Evolutionary conservation across 2,113 vertebrate genomes (phyloP).

Genomic region (Dromiciops gliroides): DNA sequence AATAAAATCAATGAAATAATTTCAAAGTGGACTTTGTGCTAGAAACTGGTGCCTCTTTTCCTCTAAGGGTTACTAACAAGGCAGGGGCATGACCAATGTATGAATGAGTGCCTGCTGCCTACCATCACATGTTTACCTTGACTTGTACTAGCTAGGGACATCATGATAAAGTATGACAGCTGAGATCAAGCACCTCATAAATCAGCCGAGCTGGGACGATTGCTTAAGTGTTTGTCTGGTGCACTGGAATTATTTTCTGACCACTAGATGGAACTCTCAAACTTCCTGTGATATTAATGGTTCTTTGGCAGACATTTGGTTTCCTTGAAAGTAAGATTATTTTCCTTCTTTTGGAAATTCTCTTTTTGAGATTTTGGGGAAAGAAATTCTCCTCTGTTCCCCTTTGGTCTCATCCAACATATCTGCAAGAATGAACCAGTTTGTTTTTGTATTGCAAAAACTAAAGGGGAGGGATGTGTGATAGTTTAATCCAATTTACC

Average conservation of each 20-base stretch:
- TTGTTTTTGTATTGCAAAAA: conserved; percentile 51
- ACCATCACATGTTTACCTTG: not conserved
- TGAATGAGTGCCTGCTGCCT: not conserved
- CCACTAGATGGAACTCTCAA: conserved; percentile 84
- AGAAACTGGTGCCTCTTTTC: conserved; percentile 7
- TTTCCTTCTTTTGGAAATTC: not conserved
- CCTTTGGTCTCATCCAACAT: conserved; percentile 29
- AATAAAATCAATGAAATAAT: conserved; percentile 62
- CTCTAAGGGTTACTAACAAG: conserved; percentile 33
- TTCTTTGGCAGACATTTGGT: conserved; percentile 42
- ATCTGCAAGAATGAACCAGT: conserved; percentile 35
- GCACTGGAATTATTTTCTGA: conserved; percentile 49
- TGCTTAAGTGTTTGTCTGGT: not conserved
- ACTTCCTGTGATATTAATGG: conserved; percentile 69
- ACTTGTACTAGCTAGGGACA: not conserved
- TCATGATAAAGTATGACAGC: not conserved
- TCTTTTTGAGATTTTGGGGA: conserved; percentile 11
- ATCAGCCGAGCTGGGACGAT: conserved; percentile 7
- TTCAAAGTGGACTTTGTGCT: conserved; percentile 39
- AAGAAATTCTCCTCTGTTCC: not conserved
- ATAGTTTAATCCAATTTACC: not conserved
- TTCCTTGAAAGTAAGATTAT: conserved; percentile 43
- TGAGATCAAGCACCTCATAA: conserved; percentile 34
- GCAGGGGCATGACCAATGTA: not conserved
- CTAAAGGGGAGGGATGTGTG: not conserved